Conservation (phyloP, 2,797 vertebrate species). For the Vespertilio murinus region DNA sequence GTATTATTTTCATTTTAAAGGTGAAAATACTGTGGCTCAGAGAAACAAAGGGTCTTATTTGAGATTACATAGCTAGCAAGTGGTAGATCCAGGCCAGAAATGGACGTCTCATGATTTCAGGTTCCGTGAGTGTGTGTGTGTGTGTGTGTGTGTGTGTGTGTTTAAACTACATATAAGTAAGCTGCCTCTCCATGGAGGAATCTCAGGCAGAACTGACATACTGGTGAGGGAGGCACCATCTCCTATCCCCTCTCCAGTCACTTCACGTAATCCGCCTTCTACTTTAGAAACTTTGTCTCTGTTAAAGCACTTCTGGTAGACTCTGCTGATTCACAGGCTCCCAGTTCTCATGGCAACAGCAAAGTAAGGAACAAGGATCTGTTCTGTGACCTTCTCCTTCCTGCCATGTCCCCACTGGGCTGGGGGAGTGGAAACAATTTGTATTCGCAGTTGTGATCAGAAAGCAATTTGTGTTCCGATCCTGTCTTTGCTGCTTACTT, state of each 20-base stretch:
- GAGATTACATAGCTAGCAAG: constrained; percentile 15
- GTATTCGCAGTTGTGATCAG: not conserved
- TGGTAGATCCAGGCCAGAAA: constrained; percentile 34
- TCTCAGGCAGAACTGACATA: not conserved
- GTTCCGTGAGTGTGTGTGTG: not conserved
- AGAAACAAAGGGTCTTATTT: not conserved
- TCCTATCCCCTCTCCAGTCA: not conserved
- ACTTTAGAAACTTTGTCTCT: not conserved
- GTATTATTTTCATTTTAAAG: constrained; percentile 32
- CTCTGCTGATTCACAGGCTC: not conserved
- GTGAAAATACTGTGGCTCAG: not conserved
- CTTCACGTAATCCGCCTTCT: not conserved
- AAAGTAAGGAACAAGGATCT: not conserved
- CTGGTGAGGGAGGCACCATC: not conserved
- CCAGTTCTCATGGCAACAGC: not conserved
- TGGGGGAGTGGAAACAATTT: not conserved
- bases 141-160: not conserved
- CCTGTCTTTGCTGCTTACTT: not conserved
- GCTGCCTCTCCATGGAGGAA: not conserved
- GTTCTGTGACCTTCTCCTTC: not conserved
- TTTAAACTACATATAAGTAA: not conserved
- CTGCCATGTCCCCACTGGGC: not conserved
- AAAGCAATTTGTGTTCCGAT: not conserved
- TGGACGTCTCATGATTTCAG: not conserved
- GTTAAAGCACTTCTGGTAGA: constrained; percentile 21